These are phyloP conservation scores for Muschampia plurimacula DNA, from an alignment of 2,888 invertebrate genomes.

Conservation along the genomic window DNA sequence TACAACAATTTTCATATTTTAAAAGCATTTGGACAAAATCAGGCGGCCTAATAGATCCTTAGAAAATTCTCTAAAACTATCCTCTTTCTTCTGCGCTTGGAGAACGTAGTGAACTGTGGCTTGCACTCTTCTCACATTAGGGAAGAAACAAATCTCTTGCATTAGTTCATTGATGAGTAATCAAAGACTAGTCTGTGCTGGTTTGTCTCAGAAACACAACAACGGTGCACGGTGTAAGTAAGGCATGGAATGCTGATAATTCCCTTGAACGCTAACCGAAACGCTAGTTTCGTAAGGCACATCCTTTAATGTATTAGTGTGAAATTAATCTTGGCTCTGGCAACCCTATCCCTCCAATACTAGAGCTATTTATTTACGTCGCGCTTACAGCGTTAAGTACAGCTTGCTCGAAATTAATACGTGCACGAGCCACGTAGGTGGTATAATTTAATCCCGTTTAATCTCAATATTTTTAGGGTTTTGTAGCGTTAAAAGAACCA, in stretches of 20 bases:
- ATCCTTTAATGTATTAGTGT: constrained; percentile 29
- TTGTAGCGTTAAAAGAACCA: not conserved
- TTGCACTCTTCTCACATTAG: too few relatives aligned
- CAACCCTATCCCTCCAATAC: constrained; percentile 58
- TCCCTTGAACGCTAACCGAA: not conserved
- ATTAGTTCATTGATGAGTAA: too few relatives aligned
- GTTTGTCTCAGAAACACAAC: not conserved
- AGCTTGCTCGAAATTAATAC: constrained; percentile 65
- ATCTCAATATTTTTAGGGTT: constrained; percentile 24
- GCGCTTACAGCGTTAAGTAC: constrained; percentile 66
- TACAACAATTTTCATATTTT: too few relatives aligned
- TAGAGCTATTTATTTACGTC: constrained; percentile 65
- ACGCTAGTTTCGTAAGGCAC: constrained; percentile 3
- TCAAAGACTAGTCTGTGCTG: too few relatives aligned
- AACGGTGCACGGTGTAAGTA: too few relatives aligned
- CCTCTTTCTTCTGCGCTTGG: too few relatives aligned
- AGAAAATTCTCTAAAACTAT: too few relatives aligned
- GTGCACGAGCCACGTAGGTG: constrained; percentile 39
- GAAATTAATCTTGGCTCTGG: constrained; percentile 34
- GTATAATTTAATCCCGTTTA: constrained; percentile 36
- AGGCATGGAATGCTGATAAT: not conserved
- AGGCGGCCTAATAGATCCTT: too few relatives aligned
- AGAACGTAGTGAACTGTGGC: too few relatives aligned
- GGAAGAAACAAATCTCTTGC: too few relatives aligned
- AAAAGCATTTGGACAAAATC: too few relatives aligned